Conservation (phyloP, 2,888 invertebrate genomes). For the Andrena hattorfiana region DNA sequence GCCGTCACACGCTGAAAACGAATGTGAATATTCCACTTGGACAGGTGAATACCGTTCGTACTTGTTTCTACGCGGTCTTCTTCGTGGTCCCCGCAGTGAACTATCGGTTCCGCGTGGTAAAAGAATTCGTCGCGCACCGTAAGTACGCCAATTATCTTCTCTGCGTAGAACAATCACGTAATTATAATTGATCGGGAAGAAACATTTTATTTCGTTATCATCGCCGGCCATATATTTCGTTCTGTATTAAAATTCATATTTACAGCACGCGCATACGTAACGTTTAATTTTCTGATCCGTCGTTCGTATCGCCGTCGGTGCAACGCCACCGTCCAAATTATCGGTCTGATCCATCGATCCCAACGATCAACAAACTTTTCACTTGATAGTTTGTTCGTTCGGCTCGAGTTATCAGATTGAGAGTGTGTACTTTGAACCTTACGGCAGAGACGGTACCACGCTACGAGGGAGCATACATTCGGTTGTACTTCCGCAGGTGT, state of each 20-base stretch:
- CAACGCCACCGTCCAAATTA: slow-evolving; percentile 11
- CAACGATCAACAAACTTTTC: slow-evolving; percentile 84
- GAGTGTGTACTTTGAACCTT: slow-evolving; percentile 15
- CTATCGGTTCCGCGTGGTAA: slow-evolving; percentile 2
- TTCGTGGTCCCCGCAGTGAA: slow-evolving; percentile 21
- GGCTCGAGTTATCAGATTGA: slow-evolving; percentile 84
- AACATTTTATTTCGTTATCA: slow-evolving; percentile 21
- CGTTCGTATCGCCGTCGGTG: neutral
- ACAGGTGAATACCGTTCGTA: slow-evolving; percentile 76
- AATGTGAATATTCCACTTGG: slow-evolving; percentile 79
- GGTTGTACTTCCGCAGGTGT: slow-evolving; percentile 53
- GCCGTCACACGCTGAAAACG: slow-evolving; percentile 73
- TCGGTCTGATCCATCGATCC: slow-evolving; percentile 83
- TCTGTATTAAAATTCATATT: neutral
- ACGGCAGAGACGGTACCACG: slow-evolving; percentile 9
- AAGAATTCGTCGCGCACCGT: slow-evolving; percentile 16
- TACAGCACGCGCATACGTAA: neutral
- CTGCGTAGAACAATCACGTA: slow-evolving; percentile 25
- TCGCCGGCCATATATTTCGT: neutral
- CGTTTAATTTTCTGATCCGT: slow-evolving; percentile 2
- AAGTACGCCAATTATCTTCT: slow-evolving; percentile 33
- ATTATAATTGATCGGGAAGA: slow-evolving; percentile 11
- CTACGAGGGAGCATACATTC: slow-evolving; percentile 26
- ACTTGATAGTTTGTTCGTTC: slow-evolving; percentile 84
- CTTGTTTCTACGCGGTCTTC: slow-evolving; percentile 48